Evolutionary conservation across 2,888 invertebrate genomes (phyloP), one percentile per base, ranked within the genome.

Genomic region (Pollenia labialis): DNA sequence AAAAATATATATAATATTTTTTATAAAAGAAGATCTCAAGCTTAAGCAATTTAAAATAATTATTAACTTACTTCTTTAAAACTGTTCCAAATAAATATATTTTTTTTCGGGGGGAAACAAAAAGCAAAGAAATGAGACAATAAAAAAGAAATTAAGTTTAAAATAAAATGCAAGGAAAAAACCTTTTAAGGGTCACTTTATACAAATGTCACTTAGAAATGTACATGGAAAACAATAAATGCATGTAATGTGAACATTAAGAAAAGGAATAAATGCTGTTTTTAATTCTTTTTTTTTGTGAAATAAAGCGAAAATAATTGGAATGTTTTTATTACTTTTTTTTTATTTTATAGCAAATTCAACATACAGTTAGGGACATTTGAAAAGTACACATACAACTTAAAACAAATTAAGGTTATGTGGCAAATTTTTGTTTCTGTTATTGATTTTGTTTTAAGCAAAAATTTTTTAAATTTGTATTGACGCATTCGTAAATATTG

Each of bases 161-260:
- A 79, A 80, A 58, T 40, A 40, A 75, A 50, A 44, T 71, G 48
- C 46, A 50, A 72, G 54, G 62, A 75, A 80, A 81, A 68, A 87
- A 72, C 72, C 87, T 75, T 84, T 87, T 81, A 81, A 87, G 68
- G 87, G 86, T 84, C 86, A 84, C 72, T 87, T 87, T 87, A 54
- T 46, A 84, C 76, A 81, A 87, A 83, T 81, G 84, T 84, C 87
- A 84, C 77, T 87, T 81, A 81, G 79, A 84, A 74, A 79, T 74
- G 46, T 81, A 87, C 87, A 84, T 74, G 84, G 56, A 84, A 75
- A 68, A 74, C 80, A 81, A 84, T 80, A 81, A 87, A 84, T 84
- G 87, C 81, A 81, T 87, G 84, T 87, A 77, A 81, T 84, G 10
- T 64, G 81, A 66, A 81, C 84, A 87, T 81, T 77, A 81, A 48